A percentile compares a stretch with the other conserved stretches of the same genome.
Evolutionary conservation across 2,888 invertebrate species (phyloP).

Genomic region (Podotricha telesiphe): DNA sequence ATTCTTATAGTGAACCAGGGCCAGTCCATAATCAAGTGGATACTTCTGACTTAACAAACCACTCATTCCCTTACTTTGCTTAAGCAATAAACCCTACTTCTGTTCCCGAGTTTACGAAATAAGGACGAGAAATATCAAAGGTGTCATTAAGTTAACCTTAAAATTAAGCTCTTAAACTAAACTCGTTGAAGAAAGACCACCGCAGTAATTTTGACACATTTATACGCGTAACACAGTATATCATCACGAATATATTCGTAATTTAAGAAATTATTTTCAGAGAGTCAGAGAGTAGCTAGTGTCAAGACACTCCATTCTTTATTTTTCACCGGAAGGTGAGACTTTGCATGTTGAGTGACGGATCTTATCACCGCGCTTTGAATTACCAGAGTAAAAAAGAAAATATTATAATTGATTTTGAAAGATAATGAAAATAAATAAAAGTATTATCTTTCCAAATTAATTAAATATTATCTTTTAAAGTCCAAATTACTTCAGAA

Average conservation of each 20-base stretch:
- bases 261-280: too few relatives aligned
- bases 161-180: slow-evolving; percentile 40
- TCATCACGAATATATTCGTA: neutral
- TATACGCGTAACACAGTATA: neutral
- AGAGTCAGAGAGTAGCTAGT: too few relatives aligned
- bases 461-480: too few relatives aligned
- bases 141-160: slow-evolving; percentile 35
- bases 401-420: too few relatives aligned
- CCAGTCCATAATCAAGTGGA: neutral
- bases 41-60: neutral
- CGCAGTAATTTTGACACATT: slow-evolving; percentile 12
- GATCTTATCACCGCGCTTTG: too few relatives aligned
- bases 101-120: slow-evolving; percentile 37
- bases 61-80: slow-evolving; percentile 23
- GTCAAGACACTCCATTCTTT: too few relatives aligned
- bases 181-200: slow-evolving; percentile 28
- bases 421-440: too few relatives aligned
- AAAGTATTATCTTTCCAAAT: too few relatives aligned
- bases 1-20: neutral
- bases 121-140: slow-evolving; percentile 38
- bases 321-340: too few relatives aligned
- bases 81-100: slow-evolving; percentile 34
- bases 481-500: too few relatives aligned
- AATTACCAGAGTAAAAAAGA: too few relatives aligned
- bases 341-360: too few relatives aligned